Evolutionary conservation across 2,888 invertebrate species (phyloP).

Genomic region (Melanophora roralis): DNA sequence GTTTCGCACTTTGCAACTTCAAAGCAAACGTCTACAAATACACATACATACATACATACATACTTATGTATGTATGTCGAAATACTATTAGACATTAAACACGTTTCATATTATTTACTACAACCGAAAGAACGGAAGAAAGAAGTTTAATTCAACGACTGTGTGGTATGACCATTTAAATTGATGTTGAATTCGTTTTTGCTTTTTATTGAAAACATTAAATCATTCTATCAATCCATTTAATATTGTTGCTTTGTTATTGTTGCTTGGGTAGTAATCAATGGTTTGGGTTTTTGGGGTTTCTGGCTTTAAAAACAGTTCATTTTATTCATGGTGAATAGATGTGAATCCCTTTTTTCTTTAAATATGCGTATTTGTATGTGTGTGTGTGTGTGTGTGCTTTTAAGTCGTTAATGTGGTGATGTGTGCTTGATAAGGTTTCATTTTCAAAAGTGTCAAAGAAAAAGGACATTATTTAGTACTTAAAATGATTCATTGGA

Average conservation of each 20-base stretch:
- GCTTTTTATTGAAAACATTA: constrained; percentile 74
- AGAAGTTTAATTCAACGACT: background rate
- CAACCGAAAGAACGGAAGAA: background rate
- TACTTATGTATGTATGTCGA: constrained; percentile 24
- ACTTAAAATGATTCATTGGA: constrained; percentile 62
- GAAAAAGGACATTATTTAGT: constrained; percentile 60
- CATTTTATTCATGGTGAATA: constrained; percentile 9
- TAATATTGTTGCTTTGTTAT: constrained; percentile 28
- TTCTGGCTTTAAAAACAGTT: constrained; percentile 15
- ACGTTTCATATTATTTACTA: constrained; percentile 56
- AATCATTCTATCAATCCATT: constrained; percentile 75
- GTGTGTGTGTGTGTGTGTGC: background rate
- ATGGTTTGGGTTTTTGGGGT: constrained; percentile 23
- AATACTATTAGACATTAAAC: constrained; percentile 54
- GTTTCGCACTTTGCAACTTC: background rate
- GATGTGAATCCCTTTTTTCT: constrained; percentile 37
- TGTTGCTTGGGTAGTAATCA: constrained; percentile 10
- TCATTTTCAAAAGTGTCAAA: constrained; percentile 50
- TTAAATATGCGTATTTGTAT: background rate
- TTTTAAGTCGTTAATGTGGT: constrained; percentile 46
- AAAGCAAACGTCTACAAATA: background rate
- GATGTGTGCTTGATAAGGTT: constrained; percentile 58
- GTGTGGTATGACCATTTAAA: constrained; percentile 33
- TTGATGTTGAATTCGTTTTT: constrained; percentile 34
- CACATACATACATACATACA: no score